Base-by-base conservation (phyloP, 2,113 vertebrate genomes). In the Lophochroa leadbeateri region DNA sequence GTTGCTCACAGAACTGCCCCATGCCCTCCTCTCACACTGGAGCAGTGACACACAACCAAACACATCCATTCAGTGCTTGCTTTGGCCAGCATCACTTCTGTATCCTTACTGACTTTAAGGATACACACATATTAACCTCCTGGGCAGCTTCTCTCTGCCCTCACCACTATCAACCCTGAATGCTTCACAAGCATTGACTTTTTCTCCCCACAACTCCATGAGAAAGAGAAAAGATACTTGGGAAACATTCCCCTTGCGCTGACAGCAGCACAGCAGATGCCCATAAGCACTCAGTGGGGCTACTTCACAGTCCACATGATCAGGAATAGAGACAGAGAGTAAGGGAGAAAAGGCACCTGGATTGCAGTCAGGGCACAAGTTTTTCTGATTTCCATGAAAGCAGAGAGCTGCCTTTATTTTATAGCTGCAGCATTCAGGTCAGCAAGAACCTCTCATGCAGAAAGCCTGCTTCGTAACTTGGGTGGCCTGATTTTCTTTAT, bases 391-490 rank as follows among this genome's bases (percentile, higher is more conserved):
- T 78, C 65, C n/a, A 16, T 13, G 47, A n/a, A 33, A 72, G 52
- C 28, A 53, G 35, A 86, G 49, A 84, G 11, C 41, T 91, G 75
- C 52, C 75, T 90, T 79, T 25, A 6, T 88, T 85, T 82, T 90
- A 92, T 47, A 90, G 79, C 47, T 79, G 33, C 70, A 80, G 31
- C 70, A 93, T 82, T 76, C 75, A 88, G 75, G 93, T 86, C 83
- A 96, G 31, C 5, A 19, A 44, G 58, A 64, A 24, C 14, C 17
- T 75, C 74, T 89, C 52, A 47, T 23, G 27, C 41, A 76, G 84
- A 92, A 95, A 93, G 28, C 43, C 52, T 86, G 31, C 74, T 39
- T 37, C 24, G 39, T n/a, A 46, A n/a, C 72, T 29, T 0, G 2
- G 11, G 44, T 50, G 74, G 86, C 89, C 86, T 49, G 37, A 3